These are phyloP conservation scores for Sarcoramphus papa DNA, from an alignment of 2,797 vertebrate genomes.

Conservation along the genomic window DNA sequence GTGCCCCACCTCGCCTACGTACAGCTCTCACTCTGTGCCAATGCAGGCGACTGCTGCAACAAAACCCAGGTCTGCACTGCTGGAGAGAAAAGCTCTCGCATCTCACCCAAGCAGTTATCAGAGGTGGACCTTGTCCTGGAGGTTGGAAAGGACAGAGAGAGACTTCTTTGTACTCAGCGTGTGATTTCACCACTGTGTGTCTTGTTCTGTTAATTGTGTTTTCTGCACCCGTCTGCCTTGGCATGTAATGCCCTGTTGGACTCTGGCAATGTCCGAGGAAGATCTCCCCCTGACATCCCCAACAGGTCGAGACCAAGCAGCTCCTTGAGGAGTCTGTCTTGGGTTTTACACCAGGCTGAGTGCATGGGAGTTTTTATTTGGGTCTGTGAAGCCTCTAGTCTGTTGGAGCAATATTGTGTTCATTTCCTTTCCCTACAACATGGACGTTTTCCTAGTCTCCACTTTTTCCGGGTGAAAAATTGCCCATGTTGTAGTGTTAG, in stretches of 20 bases:
- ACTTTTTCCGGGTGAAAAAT: background rate
- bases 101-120: background rate
- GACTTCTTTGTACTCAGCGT: fast-evolving
- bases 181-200: background rate
- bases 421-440: background rate
- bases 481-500: background rate
- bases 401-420: background rate
- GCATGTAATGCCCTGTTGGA: background rate
- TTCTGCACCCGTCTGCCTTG: background rate
- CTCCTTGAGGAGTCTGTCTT: background rate
- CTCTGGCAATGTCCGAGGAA: background rate
- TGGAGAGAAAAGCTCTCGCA: background rate
- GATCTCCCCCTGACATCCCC: background rate
- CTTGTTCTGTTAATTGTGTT: background rate
- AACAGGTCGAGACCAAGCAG: background rate
- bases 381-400: background rate
- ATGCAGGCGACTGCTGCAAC: background rate
- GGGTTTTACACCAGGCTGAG: background rate
- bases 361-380: background rate
- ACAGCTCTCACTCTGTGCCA: background rate
- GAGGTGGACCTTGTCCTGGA: background rate
- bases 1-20: background rate
- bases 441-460: background rate
- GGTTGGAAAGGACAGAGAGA: background rate
- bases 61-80: background rate